These are phyloP conservation scores for Uloborus diversus DNA, from an alignment of 1,140 invertebrate genomes.

Conservation along the genomic window DNA sequence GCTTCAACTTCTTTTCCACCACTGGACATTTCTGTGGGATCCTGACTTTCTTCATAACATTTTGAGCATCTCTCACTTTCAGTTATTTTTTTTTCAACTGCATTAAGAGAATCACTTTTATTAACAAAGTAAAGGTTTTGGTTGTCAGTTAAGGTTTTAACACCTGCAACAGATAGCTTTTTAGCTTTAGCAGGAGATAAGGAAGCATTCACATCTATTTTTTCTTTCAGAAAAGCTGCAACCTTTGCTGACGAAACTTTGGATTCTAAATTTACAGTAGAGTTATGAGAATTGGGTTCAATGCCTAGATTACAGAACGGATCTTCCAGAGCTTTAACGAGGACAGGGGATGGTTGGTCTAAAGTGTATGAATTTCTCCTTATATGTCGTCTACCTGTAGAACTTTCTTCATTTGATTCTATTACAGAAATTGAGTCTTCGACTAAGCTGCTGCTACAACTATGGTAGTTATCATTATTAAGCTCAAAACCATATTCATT, in stretches of 20 bases:
- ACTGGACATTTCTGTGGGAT: too few relatives aligned
- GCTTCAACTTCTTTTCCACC: too few relatives aligned
- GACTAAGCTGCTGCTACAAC: too few relatives aligned
- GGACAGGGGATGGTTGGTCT: conserved; percentile 4
- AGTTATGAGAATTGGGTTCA: conserved; percentile 9
- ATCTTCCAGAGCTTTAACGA: conserved; percentile 35
- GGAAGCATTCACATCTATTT: background rate
- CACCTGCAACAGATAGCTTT: background rate
- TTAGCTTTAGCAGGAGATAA: background rate
- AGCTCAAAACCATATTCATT: too few relatives aligned
- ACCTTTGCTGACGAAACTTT: background rate
- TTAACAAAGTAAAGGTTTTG: background rate
- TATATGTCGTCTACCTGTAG: too few relatives aligned
- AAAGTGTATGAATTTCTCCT: conserved; percentile 41
- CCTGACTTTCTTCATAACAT: too few relatives aligned
- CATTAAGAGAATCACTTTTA: background rate
- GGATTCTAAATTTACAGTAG: background rate
- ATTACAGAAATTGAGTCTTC: too few relatives aligned
- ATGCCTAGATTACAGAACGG: conserved; percentile 8
- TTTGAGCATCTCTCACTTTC: background rate
- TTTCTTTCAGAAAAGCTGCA: conserved; percentile 43
- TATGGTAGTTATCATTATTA: too few relatives aligned
- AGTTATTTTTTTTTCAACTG: background rate
- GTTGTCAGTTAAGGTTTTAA: background rate
- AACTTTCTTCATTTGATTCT: too few relatives aligned